Percentiles rank a stretch among this genome's conserved stretches.
These are phyloP conservation scores for Trialeurodes vaporariorum DNA, from an alignment of 1,140 invertebrate species.

Conservation along the genomic window DNA sequence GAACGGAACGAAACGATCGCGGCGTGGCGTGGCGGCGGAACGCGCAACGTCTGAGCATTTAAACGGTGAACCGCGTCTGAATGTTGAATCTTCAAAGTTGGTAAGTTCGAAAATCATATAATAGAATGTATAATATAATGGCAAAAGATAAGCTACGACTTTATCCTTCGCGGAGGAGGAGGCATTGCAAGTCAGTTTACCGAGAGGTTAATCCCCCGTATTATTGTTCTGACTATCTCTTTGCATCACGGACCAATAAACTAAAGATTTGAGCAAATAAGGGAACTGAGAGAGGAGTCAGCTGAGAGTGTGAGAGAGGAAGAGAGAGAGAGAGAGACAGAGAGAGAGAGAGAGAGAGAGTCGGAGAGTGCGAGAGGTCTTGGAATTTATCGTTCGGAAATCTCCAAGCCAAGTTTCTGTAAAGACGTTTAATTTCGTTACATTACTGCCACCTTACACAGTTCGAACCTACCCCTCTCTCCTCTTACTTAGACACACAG, in stretches of 20 bases:
- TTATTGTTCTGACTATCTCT: neutral
- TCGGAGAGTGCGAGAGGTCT: too few species aligned
- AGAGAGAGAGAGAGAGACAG: too few species aligned
- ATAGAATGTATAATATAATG: constrained; percentile 1
- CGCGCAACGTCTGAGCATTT: too few species aligned
- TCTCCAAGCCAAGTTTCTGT: neutral
- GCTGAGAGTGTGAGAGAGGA: too few species aligned
- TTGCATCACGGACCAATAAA: neutral
- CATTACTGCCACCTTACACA: neutral
- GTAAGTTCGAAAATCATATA: neutral
- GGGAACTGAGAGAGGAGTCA: neutral
- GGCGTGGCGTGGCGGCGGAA: too few species aligned
- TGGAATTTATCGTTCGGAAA: neutral
- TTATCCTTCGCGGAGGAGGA: neutral
- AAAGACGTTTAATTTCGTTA: neutral
- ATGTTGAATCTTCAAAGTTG: neutral
- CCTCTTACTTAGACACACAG: too few species aligned
- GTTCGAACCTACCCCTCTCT: too few species aligned
- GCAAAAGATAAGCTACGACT: neutral
- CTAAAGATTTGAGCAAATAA: constrained; percentile 1
- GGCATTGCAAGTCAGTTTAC: neutral
- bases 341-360: too few species aligned
- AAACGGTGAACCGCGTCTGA: too few species aligned
- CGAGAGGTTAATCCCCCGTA: neutral
- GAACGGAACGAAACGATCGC: too few species aligned